A percentile compares a stretch with the other conserved stretches of the same genome.
Evolutionary conservation across 1,140 invertebrate genomes (phyloP).

Genomic region (Cheumatopsyche charites): DNA sequence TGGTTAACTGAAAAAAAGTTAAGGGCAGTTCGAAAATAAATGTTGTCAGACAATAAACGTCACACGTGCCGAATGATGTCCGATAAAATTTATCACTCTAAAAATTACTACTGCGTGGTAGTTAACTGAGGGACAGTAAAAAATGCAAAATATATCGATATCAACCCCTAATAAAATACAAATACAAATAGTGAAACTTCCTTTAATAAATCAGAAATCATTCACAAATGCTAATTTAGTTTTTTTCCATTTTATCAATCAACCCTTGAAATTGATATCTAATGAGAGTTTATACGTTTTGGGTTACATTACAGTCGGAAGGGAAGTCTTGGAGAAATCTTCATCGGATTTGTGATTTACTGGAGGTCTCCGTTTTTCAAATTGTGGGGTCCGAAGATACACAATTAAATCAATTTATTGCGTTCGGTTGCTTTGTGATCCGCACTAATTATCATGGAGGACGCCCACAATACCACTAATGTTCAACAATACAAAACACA

Average conservation of each 20-base stretch:
- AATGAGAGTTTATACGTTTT: too few relatives aligned
- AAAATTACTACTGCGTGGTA: conserved; percentile 11
- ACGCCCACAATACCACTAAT: conserved; percentile 36
- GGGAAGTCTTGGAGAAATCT: background rate
- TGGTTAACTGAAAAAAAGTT: background rate
- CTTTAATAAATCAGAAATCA: background rate
- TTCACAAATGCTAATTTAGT: too few relatives aligned
- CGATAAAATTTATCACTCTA: conserved; percentile 18
- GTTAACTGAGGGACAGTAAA: background rate
- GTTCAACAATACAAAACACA: conserved; percentile 15
- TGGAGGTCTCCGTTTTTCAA: conserved; percentile 23
- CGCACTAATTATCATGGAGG: conserved; percentile 30
- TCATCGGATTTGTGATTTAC: conserved; percentile 28
- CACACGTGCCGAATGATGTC: conserved; percentile 21
- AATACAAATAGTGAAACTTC: background rate
- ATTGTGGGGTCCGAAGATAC: conserved; percentile 23
- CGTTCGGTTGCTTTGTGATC: conserved; percentile 33
- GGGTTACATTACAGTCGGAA: too few relatives aligned
- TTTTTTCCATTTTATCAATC: too few relatives aligned
- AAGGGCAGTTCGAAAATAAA: background rate
- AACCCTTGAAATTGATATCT: too few relatives aligned
- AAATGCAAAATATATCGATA: background rate
- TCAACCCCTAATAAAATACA: conserved; percentile 14
- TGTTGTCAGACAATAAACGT: conserved; percentile 30
- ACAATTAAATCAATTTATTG: conserved; percentile 41